Conservation (phyloP, 2,113 vertebrate species). For the Excalfactoria chinensis region DNA sequence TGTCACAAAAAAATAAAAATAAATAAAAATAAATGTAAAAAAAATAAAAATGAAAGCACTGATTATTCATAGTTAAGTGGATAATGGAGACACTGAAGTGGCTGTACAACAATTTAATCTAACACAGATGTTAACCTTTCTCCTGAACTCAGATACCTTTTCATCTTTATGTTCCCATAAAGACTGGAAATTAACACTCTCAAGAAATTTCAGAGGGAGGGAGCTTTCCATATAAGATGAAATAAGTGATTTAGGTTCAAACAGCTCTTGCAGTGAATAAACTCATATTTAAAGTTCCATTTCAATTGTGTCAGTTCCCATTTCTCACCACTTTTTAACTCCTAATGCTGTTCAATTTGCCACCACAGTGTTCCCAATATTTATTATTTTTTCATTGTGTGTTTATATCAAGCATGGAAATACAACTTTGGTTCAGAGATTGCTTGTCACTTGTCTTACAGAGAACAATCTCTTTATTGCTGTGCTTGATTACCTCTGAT, state of each 20-base stretch:
- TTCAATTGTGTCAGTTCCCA: conserved; percentile 43
- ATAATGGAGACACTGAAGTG: neutral
- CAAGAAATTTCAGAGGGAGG: neutral
- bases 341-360: conserved; percentile 49
- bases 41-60: neutral
- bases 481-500: conserved; percentile 11
- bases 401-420: conserved; percentile 22
- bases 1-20: neutral
- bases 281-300: conserved; percentile 38
- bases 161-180: neutral
- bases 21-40: too few species aligned
- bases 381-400: neutral
- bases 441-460: neutral
- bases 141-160: neutral
- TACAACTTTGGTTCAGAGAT: conserved; percentile 21
- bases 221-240: neutral
- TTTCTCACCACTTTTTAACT: conserved; percentile 60
- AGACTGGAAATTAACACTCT: neutral
- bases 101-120: neutral
- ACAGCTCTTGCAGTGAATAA: neutral
- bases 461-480: neutral
- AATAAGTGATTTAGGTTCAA: neutral
- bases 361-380: neutral
- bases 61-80: neutral
- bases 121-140: neutral